Base-by-base conservation (phyloP, 1,140 invertebrate species). In the Formica selysi region DNA sequence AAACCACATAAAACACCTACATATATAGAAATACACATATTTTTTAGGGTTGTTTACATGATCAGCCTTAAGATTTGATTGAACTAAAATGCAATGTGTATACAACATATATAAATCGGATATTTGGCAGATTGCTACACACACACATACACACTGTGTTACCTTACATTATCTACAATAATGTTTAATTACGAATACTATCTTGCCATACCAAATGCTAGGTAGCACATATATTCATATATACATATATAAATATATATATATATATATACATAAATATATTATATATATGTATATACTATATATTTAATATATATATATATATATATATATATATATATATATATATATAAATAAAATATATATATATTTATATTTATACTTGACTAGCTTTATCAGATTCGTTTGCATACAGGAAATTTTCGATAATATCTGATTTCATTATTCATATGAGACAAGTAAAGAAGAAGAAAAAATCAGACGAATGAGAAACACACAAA, bases 31-130 rank as follows among this genome's bases (percentile, higher is more conserved):
- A 94, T 93, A 94, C 91, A 94, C 93, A 95, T 95, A 95, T 95
- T 95, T 95, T 95, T 94, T 95, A 95, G 95, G 94, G 94, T 95
- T 94, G 94, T 95, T 95, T 95, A 95, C 94, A 95, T 94, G 92
- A 94, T 94, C 94, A 95, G 95, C 94, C 94, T 95, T 95, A 95
- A 93, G 90, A 92, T 92, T 94, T 90, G 91, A 93, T 93, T 94
- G 86, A 93, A 93, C 87, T 92, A 92, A 88, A 87, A 90, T 91
- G 87, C 88, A 89, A 89, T 89, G 88, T 92, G 68, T 88, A 91
- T 91, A 88, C 80, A 89, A 91, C 80, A 91, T 78, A 87, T 91
- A 13, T 51, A 89, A 85, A 88, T 89, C 91, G 62, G 87, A 93
- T 92, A 92, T 93, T 90, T 88, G 91, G 87, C 92, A 92, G 87